Conservation (phyloP, 2,797 vertebrate species). For the Alosa sapidissima region DNA sequence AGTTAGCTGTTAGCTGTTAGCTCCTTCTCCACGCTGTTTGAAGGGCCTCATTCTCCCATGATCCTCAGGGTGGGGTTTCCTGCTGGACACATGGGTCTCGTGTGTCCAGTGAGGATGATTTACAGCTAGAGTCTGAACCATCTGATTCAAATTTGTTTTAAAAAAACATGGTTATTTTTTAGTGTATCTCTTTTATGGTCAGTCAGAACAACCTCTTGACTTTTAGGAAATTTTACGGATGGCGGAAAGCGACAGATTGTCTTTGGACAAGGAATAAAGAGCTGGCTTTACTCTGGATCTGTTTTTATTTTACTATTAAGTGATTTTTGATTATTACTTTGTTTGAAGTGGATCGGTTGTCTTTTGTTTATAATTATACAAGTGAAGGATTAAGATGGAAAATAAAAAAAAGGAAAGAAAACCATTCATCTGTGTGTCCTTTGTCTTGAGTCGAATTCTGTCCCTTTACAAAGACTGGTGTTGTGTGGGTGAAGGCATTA, state of each 20-base stretch:
- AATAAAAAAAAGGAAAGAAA: background rate
- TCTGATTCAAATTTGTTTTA: background rate
- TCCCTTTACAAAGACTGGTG: background rate
- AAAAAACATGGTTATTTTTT: too few relatives aligned
- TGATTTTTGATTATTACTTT: background rate
- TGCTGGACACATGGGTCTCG: too few relatives aligned
- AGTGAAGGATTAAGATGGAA: background rate
- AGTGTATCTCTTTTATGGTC: background rate
- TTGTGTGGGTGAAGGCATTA: too few relatives aligned
- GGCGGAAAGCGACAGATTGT: background rate
- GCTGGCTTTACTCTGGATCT: background rate
- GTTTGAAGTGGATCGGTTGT: background rate
- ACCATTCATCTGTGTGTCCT: background rate
- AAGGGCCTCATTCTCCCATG: background rate
- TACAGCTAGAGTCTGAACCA: background rate
- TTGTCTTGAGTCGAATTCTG: background rate
- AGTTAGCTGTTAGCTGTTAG: background rate
- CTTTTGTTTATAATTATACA: background rate
- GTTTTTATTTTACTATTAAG: background rate
- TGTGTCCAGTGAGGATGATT: background rate
- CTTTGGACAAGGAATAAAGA: background rate
- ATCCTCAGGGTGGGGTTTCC: background rate
- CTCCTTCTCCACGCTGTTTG: background rate
- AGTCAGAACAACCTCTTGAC: background rate
- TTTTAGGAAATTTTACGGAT: background rate